Percentiles rank a stretch among this genome's conserved stretches.
These are phyloP conservation scores for Okapia johnstoni DNA, from an alignment of 2,113 vertebrate species.

Conservation along the genomic window DNA sequence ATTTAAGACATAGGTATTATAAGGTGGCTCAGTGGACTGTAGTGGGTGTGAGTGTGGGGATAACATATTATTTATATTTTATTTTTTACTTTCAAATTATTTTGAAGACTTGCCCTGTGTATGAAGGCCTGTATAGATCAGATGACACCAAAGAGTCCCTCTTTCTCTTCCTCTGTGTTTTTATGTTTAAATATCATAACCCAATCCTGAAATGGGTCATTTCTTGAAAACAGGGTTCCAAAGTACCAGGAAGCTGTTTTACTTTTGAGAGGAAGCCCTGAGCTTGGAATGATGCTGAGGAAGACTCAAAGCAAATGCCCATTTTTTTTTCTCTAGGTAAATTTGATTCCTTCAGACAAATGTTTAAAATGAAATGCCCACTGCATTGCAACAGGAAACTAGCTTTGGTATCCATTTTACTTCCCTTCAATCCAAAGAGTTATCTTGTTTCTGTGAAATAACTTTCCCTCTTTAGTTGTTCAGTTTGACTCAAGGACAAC, in stretches of 20 bases:
- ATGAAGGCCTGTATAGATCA: background rate
- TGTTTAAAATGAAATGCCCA: constrained; percentile 53
- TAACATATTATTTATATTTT: background rate
- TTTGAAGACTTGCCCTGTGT: background rate
- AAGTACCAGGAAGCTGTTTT: background rate
- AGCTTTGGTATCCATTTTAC: constrained; percentile 54
- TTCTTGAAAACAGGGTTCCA: background rate
- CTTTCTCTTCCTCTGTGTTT: background rate
- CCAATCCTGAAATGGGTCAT: background rate
- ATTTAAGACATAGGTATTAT: background rate
- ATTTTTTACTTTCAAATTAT: constrained; percentile 16
- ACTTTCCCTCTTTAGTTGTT: constrained; percentile 81
- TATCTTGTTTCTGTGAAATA: constrained; percentile 76
- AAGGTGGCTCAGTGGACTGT: background rate
- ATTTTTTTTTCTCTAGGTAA: background rate
- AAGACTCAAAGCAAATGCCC: background rate
- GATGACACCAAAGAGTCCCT: background rate
- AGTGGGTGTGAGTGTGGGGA: background rate
- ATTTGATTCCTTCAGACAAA: constrained; percentile 55
- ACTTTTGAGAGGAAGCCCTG: background rate
- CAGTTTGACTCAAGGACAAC: constrained; percentile 76
- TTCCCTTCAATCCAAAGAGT: constrained; percentile 60
- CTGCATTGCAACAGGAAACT: constrained; percentile 10
- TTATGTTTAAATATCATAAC: background rate
- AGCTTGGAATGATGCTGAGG: background rate